Evolutionary conservation across 2,113 vertebrate species (phyloP).

Genomic region (Gymnorhina tibicen): DNA sequence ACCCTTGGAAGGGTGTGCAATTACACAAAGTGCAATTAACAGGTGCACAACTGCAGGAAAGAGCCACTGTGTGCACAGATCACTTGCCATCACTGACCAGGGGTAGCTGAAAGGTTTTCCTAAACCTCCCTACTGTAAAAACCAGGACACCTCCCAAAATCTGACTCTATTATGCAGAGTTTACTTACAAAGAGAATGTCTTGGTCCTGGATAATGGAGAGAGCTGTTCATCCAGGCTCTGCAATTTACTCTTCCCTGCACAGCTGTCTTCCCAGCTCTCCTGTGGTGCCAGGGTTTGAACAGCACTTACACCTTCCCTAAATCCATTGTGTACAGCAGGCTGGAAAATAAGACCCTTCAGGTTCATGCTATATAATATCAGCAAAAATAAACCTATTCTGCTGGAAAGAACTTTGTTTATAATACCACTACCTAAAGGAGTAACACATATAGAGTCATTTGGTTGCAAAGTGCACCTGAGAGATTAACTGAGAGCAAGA

Average conservation of each 20-base stretch:
- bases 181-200: slow-evolving; percentile 51
- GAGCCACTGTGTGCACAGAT: not conserved
- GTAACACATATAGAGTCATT: not conserved
- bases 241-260: not conserved
- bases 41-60: not conserved
- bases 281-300: not conserved
- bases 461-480: not conserved
- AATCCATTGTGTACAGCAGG: not conserved
- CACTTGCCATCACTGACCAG: not conserved
- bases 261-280: not conserved
- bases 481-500: not conserved
- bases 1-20: not conserved
- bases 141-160: no score
- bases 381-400: not conserved
- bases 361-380: not conserved
- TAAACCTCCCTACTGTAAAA: not conserved
- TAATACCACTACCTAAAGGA: not conserved
- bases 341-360: slow-evolving; percentile 26
- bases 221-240: not conserved
- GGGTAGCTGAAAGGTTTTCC: not conserved
- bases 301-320: not conserved
- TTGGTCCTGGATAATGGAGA: not conserved
- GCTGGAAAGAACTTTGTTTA: not conserved
- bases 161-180: not conserved
- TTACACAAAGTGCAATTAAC: not conserved